These are phyloP conservation scores for Drosophila erecta DNA, from an alignment of 1,140 invertebrate genomes.

Conservation along the genomic window DNA sequence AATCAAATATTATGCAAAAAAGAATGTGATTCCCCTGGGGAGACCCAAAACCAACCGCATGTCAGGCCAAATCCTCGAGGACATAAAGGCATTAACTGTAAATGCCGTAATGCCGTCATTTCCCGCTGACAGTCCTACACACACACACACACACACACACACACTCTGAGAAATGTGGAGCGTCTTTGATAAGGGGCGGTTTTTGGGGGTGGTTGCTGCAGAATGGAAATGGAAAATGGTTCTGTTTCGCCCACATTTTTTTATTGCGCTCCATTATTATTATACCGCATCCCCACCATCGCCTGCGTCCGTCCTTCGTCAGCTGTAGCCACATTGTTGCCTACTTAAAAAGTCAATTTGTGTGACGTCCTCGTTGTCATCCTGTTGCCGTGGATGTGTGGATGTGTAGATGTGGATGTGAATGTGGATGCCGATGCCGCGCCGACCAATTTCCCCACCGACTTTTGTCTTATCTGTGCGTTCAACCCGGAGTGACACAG, in stretches of 20 bases:
- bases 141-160: slow-evolving; percentile 14
- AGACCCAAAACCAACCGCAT: slow-evolving; percentile 18
- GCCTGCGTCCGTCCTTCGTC: slow-evolving; percentile 29
- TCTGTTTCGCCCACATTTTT: slow-evolving; percentile 48
- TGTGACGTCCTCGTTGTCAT: slow-evolving; percentile 50
- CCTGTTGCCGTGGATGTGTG: slow-evolving; percentile 43
- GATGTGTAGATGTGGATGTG: no score
- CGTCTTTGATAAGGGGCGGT: slow-evolving; percentile 25
- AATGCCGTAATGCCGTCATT: slow-evolving; percentile 80
- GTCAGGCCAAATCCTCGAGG: slow-evolving; percentile 61
- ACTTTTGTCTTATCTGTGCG: slow-evolving; percentile 32
- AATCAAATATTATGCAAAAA: slow-evolving; percentile 76
- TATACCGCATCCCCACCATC: slow-evolving; percentile 34
- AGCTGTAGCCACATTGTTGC: slow-evolving; percentile 54
- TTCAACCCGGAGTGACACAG: slow-evolving; percentile 52
- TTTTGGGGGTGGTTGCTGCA: slow-evolving; percentile 16
- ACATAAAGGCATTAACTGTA: slow-evolving; percentile 81
- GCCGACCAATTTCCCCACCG: neutral
- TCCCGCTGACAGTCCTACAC: slow-evolving; percentile 66
- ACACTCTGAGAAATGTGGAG: slow-evolving; percentile 35
- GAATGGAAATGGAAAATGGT: slow-evolving; percentile 41
- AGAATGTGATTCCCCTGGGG: slow-evolving; percentile 47
- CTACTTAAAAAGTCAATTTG: slow-evolving; percentile 81
- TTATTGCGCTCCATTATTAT: slow-evolving; percentile 75
- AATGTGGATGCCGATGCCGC: slow-evolving; percentile 15